Evolutionary conservation across 64 coral and sea anemone genomes (phyloP).

Genomic region (Dendrophyllia cribrosa): DNA sequence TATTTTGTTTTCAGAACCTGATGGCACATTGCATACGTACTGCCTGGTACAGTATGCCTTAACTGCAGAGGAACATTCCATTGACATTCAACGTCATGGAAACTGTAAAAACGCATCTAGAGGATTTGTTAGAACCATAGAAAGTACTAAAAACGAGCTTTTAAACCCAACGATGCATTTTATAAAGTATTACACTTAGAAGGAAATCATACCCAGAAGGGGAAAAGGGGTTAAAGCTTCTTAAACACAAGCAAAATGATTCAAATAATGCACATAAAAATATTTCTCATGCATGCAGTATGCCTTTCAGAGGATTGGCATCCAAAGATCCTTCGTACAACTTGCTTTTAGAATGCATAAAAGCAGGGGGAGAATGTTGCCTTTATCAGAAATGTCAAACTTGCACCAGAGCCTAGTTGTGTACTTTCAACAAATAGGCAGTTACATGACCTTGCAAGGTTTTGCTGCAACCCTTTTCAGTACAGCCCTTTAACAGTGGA

Average conservation of each 20-base stretch:
- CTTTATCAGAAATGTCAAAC: slow-evolving; percentile 53
- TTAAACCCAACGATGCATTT: slow-evolving; percentile 57
- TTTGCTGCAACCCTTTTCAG: slow-evolving; percentile 52
- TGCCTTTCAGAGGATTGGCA: slow-evolving; percentile 23
- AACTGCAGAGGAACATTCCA: slow-evolving; percentile 54
- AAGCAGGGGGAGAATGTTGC: slow-evolving; percentile 36
- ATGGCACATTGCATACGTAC: slow-evolving; percentile 36
- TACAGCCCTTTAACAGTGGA: slow-evolving; percentile 48
- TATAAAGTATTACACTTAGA: background rate
- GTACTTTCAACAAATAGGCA: slow-evolving; percentile 39
- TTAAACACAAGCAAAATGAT: no score
- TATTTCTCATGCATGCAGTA: slow-evolving; percentile 35
- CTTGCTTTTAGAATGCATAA: slow-evolving; percentile 49
- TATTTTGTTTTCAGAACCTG: slow-evolving; percentile 29
- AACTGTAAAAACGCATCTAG: slow-evolving; percentile 57
- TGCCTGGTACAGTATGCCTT: slow-evolving; percentile 66
- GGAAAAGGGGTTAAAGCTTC: no score
- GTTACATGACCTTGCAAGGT: slow-evolving; percentile 40
- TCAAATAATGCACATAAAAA: no score
- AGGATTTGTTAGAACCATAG: slow-evolving; percentile 51
- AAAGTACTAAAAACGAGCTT: slow-evolving; percentile 40
- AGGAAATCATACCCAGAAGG: no score
- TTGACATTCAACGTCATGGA: slow-evolving; percentile 42
- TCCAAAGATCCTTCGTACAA: slow-evolving; percentile 49
- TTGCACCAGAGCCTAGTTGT: slow-evolving; percentile 57